Percentiles rank a stretch among this genome's conserved stretches.
Conservation (phyloP, 2,797 vertebrate species). For the Danio aesculapii region DNA sequence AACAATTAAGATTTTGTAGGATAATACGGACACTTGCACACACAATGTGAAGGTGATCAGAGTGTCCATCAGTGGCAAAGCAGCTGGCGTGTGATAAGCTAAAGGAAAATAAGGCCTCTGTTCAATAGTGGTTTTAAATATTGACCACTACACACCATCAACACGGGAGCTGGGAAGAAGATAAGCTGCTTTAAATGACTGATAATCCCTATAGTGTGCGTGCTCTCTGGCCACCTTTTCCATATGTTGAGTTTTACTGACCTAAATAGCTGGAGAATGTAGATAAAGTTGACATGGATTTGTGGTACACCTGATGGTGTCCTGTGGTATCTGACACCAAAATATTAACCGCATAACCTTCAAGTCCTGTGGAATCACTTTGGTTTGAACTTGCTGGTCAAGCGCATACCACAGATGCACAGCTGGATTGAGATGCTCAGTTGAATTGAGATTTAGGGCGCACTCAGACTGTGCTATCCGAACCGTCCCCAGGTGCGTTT, state of each 20-base stretch:
- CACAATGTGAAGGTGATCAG: conserved; percentile 68
- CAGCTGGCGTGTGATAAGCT: conserved; percentile 46
- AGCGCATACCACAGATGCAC: no score
- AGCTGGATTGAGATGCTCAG: no score
- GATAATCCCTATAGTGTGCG: conserved; percentile 10
- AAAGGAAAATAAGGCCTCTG: conserved; percentile 12
- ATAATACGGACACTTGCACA: conserved; percentile 53
- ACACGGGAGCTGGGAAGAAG: conserved; percentile 33
- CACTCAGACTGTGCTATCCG: no score
- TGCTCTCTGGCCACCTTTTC: neutral
- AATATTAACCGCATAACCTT: no score
- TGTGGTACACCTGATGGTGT: no score
- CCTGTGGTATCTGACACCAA: no score
- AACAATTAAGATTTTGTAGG: conserved; percentile 33
- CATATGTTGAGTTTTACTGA: neutral
- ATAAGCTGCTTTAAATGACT: conserved; percentile 50
- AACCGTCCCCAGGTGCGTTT: no score
- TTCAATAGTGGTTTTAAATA: conserved; percentile 47
- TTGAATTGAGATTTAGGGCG: no score
- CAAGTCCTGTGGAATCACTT: no score
- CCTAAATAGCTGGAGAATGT: neutral
- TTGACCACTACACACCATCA: conserved; percentile 39
- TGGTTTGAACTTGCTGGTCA: no score
- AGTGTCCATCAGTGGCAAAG: conserved; percentile 41
- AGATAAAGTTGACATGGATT: no score